Conservation (phyloP, 2,888 invertebrate species). For the Diarsia brunnea region DNA sequence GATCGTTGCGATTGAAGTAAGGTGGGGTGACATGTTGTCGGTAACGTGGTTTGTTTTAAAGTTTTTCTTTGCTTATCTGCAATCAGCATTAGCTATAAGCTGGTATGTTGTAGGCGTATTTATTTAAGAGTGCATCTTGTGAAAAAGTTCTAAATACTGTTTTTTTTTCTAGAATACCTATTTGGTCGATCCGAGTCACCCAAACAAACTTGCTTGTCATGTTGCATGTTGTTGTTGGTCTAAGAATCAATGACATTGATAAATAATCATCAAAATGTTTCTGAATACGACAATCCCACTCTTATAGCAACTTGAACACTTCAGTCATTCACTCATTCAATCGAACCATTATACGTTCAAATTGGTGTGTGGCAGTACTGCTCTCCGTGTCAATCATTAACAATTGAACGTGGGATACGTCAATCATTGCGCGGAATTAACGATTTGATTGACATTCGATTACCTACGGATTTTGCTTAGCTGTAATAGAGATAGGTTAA, state of each 20-base stretch:
- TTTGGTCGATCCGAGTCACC: too few relatives aligned
- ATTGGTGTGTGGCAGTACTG: conserved; percentile 29
- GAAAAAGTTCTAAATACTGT: background rate
- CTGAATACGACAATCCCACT: background rate
- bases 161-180: background rate
- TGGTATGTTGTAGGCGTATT: background rate
- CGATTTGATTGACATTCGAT: conserved; percentile 52
- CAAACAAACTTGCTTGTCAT: too few relatives aligned
- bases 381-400: conserved; percentile 47
- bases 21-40: conserved; percentile 17
- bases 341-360: conserved; percentile 20
- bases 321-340: conserved; percentile 28
- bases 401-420: conserved; percentile 29
- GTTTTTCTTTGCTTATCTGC: too few relatives aligned
- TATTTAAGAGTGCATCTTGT: background rate
- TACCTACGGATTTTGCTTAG: conserved; percentile 28
- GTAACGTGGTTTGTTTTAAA: background rate
- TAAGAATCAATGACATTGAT: background rate
- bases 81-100: too few relatives aligned
- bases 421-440: conserved; percentile 51
- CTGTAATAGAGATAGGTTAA: conserved; percentile 7
- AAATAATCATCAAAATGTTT: background rate
- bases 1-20: conserved; percentile 33
- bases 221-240: too few relatives aligned
- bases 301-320: background rate